Evolutionary conservation across 2,888 invertebrate genomes (phyloP).

Genomic region (Drosophila pullipes): DNA sequence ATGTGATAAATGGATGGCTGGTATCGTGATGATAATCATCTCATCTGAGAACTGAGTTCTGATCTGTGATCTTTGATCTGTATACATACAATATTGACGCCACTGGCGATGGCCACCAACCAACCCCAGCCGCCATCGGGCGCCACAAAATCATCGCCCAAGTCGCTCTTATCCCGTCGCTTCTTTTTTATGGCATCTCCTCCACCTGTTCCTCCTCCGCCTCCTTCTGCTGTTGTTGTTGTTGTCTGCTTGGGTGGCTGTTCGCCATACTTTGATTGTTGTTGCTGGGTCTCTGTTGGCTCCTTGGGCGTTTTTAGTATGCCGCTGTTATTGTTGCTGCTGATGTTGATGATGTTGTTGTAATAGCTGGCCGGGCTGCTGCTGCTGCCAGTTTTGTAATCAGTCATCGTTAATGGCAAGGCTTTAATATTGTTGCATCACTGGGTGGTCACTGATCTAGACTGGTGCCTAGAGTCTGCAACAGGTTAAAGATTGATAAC

Average conservation of each 20-base stretch:
- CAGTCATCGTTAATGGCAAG: slow-evolving; percentile 62
- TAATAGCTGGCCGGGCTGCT: slow-evolving; percentile 27
- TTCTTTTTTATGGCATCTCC: slow-evolving; percentile 70
- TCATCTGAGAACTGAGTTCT: not conserved
- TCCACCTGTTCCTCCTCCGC: not conserved
- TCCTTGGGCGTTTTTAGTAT: slow-evolving; percentile 45
- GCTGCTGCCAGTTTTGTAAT: slow-evolving; percentile 57
- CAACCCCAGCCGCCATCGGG: slow-evolving; percentile 92
- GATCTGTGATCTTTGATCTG: not conserved
- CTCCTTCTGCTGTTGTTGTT: slow-evolving; percentile 23
- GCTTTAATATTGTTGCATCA: slow-evolving; percentile 41
- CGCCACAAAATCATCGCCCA: slow-evolving; percentile 87
- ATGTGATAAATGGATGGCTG: not conserved
- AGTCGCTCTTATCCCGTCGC: slow-evolving; percentile 84
- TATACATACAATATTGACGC: slow-evolving; percentile 89
- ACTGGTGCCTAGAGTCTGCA: slow-evolving; percentile 29
- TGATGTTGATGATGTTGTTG: slow-evolving; percentile 39
- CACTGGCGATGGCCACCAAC: slow-evolving; percentile 90
- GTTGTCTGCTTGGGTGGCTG: slow-evolving; percentile 36
- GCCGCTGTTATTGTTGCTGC: slow-evolving; percentile 23
- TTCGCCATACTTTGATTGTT: slow-evolving; percentile 29
- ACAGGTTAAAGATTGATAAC: slow-evolving; percentile 12
- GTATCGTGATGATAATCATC: not conserved
- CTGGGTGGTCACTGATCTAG: slow-evolving; percentile 44
- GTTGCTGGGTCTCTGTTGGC: slow-evolving; percentile 8